Conservation (phyloP, 2,797 vertebrate genomes). For the Stomatorhinus walkeri region DNA sequence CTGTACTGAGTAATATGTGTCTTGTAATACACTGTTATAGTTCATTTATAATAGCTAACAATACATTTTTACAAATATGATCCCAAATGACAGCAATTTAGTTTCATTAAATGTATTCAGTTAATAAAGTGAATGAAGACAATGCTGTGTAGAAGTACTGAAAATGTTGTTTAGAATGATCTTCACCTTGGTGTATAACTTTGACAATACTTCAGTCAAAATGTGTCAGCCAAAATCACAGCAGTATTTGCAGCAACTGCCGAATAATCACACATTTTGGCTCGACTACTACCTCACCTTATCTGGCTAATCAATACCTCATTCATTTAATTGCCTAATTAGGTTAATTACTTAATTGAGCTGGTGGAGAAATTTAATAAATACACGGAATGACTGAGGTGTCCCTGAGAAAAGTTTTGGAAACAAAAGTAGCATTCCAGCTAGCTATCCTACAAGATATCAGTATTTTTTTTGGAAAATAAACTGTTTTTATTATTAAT, state of each 20-base stretch:
- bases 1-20: not conserved
- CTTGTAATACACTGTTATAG: not conserved
- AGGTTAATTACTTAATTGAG: not conserved
- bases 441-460: not conserved
- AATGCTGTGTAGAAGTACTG: not conserved
- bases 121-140: not conserved
- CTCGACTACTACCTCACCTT: not conserved
- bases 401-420: not conserved
- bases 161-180: not conserved
- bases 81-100: not conserved
- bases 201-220: not conserved
- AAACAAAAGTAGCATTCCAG: not conserved
- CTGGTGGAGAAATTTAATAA: not conserved
- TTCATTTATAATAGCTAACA: not conserved
- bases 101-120: not conserved
- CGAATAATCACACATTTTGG: not conserved
- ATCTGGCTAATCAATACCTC: not conserved
- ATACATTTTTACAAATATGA: not conserved
- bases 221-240: not conserved
- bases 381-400: not conserved
- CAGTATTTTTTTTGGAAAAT: not conserved
- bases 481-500: not conserved
- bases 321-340: not conserved
- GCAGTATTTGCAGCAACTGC: not conserved
- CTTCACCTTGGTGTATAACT: not conserved